Base-by-base conservation (phyloP, 2,113 vertebrate species). In the Corynorhinus townsendii region DNA sequence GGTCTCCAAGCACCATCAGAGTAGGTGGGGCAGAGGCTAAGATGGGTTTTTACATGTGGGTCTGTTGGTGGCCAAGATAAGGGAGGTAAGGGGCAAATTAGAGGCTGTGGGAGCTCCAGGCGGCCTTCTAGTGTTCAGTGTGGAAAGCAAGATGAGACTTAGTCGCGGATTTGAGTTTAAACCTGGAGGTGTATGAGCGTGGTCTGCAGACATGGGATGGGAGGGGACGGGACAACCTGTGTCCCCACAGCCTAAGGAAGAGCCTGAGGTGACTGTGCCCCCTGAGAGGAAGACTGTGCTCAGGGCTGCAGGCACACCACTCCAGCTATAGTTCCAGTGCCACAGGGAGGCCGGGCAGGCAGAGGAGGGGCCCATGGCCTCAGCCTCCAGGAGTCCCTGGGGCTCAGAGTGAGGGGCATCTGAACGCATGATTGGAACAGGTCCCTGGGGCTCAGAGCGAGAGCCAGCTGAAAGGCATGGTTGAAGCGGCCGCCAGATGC, bases 41-140 rank as follows among this genome's bases (percentile, higher is more conserved):
- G 45, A 2, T 26, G 33, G 52, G 0, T 11, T 64, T 45, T 30
- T 28, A 19, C 1, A 0, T 30, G 3, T 40, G 26, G 7, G 2
- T n/a, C 0, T 30, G n/a, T 54, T 72, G 64, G 38, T 93, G 45
- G 85, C 85, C 59, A 45, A 72, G 40, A 33, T 14, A 43, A 43
- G 30, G 7, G 14, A 22, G 47, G 59, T 2, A 3, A 84, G 72
- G 14, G 43, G 8, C 38, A 54, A 1, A 71, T 71, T 62, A 40
- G 49, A 35, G 40, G 19, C 79, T 66, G 2, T 16, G 19, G 22
- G 59, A 49, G 40, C 40, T 86, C 38, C 30, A 49, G n/a, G 75
- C 2, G 0, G 19, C 59, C 52, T 11, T 22, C 3, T 7, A 33
- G 71, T 59, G 24, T 71, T 72, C 76, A 7, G 3, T 45, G 19